phyloP scores from a whole-genome alignment of 1,140 invertebrate species.

The Drosophila truncata region DNA sequence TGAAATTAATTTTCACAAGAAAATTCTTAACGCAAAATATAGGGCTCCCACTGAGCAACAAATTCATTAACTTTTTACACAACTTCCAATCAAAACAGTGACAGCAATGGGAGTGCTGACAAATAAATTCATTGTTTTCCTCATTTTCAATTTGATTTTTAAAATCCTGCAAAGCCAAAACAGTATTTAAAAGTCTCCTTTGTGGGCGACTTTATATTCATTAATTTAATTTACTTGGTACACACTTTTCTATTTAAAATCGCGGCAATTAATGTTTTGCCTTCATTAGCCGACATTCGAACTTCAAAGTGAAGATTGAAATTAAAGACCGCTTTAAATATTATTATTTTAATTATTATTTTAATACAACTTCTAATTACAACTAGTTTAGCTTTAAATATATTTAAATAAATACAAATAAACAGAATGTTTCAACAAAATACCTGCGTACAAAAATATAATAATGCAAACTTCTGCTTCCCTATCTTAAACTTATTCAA shows the following conservation, averaged over 20 bases:
- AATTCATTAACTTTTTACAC: slow-evolving; percentile 27
- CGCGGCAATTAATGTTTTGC: slow-evolving; percentile 37
- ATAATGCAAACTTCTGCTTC: neutral
- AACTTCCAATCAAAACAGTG: slow-evolving; percentile 1
- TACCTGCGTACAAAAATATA: neutral
- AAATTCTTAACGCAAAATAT: neutral
- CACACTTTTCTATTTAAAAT: neutral
- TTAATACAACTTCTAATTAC: too few relatives aligned
- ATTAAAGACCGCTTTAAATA: slow-evolving; percentile 36
- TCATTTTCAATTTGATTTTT: neutral
- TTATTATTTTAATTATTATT: too few relatives aligned
- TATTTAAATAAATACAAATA: neutral
- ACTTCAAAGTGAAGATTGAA: slow-evolving; percentile 66
- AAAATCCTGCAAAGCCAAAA: neutral
- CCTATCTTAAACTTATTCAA: neutral
- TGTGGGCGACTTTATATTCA: neutral
- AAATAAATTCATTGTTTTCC: neutral
- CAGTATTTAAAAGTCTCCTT: neutral
- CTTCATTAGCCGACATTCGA: slow-evolving; percentile 43
- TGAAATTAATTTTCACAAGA: neutral
- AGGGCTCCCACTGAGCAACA: slow-evolving; percentile 1
- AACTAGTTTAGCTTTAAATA: too few relatives aligned
- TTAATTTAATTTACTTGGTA: slow-evolving; percentile 26
- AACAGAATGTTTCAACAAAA: neutral
- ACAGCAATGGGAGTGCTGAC: neutral